Conservation (phyloP, 2,797 vertebrate genomes). For the Gadopsis marmoratus region DNA sequence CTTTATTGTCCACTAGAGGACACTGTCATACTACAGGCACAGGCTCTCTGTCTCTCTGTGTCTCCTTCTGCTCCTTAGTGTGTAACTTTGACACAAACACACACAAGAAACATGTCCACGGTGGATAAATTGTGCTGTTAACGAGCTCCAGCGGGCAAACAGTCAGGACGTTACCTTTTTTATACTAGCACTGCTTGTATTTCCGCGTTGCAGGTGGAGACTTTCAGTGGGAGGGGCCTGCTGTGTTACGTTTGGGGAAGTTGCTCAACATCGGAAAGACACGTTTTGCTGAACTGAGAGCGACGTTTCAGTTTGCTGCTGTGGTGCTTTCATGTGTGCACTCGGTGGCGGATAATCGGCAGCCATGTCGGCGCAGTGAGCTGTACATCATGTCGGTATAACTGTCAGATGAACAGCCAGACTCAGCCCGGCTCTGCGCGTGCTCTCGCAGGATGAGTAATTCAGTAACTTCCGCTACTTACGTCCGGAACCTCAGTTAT, state of each 20-base stretch:
- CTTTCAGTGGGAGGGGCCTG: background rate
- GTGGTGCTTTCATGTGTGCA: background rate
- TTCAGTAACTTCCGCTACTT: slow-evolving; percentile 85
- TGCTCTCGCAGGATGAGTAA: slow-evolving; percentile 79
- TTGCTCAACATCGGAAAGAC: slow-evolving; percentile 80
- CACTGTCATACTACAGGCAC: background rate
- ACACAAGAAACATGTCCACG: no score
- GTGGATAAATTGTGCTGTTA: background rate
- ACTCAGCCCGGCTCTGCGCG: no score
- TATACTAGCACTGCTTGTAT: background rate
- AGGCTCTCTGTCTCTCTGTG: background rate
- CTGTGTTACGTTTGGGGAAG: slow-evolving; percentile 75
- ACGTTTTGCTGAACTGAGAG: slow-evolving; percentile 2
- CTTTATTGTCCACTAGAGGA: slow-evolving; percentile 51
- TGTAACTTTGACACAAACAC: no score
- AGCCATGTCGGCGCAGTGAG: fast-evolving
- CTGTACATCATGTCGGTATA: background rate
- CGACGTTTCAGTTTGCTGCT: background rate
- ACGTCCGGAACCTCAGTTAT: slow-evolving; percentile 87
- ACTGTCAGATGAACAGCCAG: background rate
- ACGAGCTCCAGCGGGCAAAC: fast-evolving
- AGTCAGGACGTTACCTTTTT: background rate
- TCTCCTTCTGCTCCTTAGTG: background rate
- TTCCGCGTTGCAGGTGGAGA: slow-evolving; percentile 67
- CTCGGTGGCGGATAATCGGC: background rate